phyloP scores from a whole-genome alignment of 2,797 vertebrate species.

The Ambastaia sidthimunki region DNA sequence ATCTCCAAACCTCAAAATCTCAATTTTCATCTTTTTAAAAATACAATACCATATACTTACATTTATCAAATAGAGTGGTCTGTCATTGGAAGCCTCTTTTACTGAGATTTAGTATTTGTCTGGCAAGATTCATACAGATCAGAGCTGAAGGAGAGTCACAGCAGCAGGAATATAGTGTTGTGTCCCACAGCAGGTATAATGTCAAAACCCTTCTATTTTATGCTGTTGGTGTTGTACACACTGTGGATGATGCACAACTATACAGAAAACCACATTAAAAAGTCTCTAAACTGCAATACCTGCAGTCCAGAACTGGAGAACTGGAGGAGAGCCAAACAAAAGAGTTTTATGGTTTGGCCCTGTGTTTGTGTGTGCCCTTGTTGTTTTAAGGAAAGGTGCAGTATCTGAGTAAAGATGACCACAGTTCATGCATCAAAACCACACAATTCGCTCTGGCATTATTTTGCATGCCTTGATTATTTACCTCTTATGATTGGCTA shows the following conservation, averaged over 20 bases:
- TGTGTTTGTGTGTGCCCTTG: constrained; percentile 49
- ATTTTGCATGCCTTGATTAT: constrained; percentile 35
- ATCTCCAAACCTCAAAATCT: background rate
- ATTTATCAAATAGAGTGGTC: background rate
- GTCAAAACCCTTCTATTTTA: constrained; percentile 49
- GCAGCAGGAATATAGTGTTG: background rate
- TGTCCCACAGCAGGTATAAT: constrained; percentile 48
- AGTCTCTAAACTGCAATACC: constrained; percentile 44
- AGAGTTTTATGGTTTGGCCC: constrained; percentile 56
- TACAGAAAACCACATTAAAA: constrained; percentile 45
- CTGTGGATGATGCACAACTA: constrained; percentile 36
- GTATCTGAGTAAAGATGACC: constrained; percentile 36
- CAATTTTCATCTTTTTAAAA: background rate
- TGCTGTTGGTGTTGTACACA: constrained; percentile 42
- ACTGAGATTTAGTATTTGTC: background rate
- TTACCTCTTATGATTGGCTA: constrained; percentile 28
- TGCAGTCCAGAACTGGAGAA: constrained; percentile 48
- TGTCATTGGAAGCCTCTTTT: background rate
- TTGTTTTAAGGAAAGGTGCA: constrained; percentile 49
- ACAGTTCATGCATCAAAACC: constrained; percentile 28
- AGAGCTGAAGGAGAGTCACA: background rate
- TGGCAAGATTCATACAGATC: background rate
- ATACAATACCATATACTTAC: background rate
- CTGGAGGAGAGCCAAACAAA: constrained; percentile 50
- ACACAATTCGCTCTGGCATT: constrained; percentile 21